A percentile compares a stretch with the other conserved stretches of the same genome.
Evolutionary conservation across 2,888 invertebrate genomes (phyloP).

Genomic region (Cryptops parisi): DNA sequence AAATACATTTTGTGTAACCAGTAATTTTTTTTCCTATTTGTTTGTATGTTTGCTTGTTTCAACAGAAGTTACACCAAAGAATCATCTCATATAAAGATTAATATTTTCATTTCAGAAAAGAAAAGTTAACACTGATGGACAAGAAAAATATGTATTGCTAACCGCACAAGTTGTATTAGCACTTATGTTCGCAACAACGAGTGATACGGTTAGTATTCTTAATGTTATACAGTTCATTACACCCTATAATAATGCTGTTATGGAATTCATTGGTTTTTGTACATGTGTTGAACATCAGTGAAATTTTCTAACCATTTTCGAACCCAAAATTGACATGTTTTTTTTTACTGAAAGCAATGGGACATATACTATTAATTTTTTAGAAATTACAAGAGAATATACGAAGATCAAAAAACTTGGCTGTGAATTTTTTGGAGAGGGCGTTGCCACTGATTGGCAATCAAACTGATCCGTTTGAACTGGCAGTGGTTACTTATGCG

Average conservation of each 20-base stretch:
- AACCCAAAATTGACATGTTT: constrained; percentile 38
- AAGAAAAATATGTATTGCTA: constrained; percentile 71
- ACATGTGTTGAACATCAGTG: not conserved
- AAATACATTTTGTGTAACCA: no score
- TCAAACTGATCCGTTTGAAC: constrained; percentile 61
- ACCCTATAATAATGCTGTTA: no score
- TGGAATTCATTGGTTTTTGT: not conserved
- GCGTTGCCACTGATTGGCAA: constrained; percentile 60
- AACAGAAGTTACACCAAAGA: no score
- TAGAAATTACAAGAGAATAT: constrained; percentile 44
- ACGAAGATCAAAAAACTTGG: constrained; percentile 56
- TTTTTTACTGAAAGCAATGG: no score
- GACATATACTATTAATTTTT: not conserved
- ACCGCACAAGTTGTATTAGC: constrained; percentile 89
- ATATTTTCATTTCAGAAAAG: no score
- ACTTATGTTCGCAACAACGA: no score
- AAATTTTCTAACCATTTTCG: not conserved
- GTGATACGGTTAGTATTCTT: no score
- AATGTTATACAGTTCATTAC: no score
- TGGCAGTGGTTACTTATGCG: constrained; percentile 80
- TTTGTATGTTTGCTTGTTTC: no score
- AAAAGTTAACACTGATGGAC: no score
- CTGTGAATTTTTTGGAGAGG: constrained; percentile 62
- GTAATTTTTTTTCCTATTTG: no score
- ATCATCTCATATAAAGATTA: no score